Base-by-base conservation (phyloP, 2,797 vertebrate species). In the Chaetodon trifasciatus region DNA sequence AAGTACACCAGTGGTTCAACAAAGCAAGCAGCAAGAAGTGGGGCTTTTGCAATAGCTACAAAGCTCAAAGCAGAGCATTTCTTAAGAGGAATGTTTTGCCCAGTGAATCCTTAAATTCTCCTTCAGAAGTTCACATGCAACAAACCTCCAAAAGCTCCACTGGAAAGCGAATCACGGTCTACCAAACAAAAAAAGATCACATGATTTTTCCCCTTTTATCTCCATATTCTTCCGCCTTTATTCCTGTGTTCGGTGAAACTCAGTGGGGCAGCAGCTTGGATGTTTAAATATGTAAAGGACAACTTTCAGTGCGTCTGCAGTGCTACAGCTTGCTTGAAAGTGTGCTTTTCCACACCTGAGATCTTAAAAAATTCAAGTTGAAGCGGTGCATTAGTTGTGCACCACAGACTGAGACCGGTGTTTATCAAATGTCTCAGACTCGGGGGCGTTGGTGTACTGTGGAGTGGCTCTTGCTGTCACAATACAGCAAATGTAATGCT, bases 221-320 rank as follows among this genome's bases (percentile, higher is more conserved):
- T 74, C 58, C 32, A 10, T 9, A 35, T 52, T 64, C 60, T 32
- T 57, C 63, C 73, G 57, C 9, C 37, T 82, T 76, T 52, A 40
- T 66, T 55, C 56, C 56, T 28, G 44, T 50, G 63, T 74, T 80
- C 35, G 8, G 40, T 65, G 65, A 52, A 70, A 70, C 78, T 58
- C 74, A 74, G 62, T 52, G 2, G 74, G 74, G 77, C 73, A 60
- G 55, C 57, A 19, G 62, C 63, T 79, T 50, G 61, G 53, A 73
- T 87, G 71, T 85, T 88, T 87, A 86, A 90, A 89, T 58, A 88
- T 88, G 79, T 63, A 87, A 71, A 69, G 66, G 71, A 84, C 68
- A 78, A 60, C 65, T 71, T 68, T 70, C 47, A 56, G 58, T 5
- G 61, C 17, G 32, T 74, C 69, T 64, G 61, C 37, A 17, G 49